Base-by-base conservation (phyloP, 2,113 vertebrate genomes). In the Paedocypris sp. region DNA sequence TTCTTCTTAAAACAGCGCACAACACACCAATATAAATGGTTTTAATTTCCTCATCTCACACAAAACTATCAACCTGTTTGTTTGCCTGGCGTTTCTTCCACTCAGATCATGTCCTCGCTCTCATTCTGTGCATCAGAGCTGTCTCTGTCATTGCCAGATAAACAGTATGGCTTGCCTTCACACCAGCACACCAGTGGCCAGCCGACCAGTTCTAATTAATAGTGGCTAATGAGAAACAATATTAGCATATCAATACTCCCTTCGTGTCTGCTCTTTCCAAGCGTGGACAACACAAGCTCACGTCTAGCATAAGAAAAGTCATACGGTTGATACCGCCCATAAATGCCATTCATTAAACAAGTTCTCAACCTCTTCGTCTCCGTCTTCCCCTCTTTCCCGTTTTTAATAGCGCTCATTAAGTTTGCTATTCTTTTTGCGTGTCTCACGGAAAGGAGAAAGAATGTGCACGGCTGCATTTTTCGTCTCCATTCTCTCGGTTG, bases 221-320 rank as follows among this genome's bases (percentile, higher is more conserved):
- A 66, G 66, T 64, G 54, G 70, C 74, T 80, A 81, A 82, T 78
- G 73, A 82, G 79, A 64, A 59, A 66, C 64, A 50, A 23, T 56
- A 80, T 78, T 77, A 73, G 78, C 79, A 85, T 82, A 78, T 81
- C 73, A 82, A 79, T 77, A 64, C 65, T 59, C 69, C 28, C 62
- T 58, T 28, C 48, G 1, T 26, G 56, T 59, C 60, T 54, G 62
- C 26, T 60, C 53, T 49, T 36, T 57, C 53, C 3, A 18, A 57
- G 38, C 45, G n/a, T 29, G 38, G 63, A 61, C 60, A 62, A 29
- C 53, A 56, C 36, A 20, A 12, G n/a, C 46, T 26, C 47, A 32
- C 36, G 61, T 41, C 49, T 52, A 29, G 35, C 39, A 48, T 43
- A 49, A 56, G 42, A 28, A 56, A 47, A 35, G 42, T n/a, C 62